Base-by-base conservation (phyloP, 2,797 vertebrate genomes). In the Tragelaphus eurycerus region DNA sequence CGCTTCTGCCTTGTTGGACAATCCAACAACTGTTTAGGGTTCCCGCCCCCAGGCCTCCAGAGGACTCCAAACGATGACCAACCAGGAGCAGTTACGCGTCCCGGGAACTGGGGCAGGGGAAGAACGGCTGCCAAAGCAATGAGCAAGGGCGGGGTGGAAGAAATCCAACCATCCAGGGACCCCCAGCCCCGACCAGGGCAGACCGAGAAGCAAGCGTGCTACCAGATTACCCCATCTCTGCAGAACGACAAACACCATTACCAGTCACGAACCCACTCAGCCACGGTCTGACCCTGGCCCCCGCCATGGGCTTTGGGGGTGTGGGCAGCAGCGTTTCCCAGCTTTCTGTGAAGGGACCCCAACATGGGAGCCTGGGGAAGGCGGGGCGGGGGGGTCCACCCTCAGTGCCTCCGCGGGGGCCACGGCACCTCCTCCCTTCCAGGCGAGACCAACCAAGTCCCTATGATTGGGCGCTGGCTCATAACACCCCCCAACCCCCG, bases 391-490 rank as follows among this genome's bases (percentile, higher is more conserved):
- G 14, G 1, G 25, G 84, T 34, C 54, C 52, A 46, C 48, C 55
- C 43, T 52, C 60, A 71, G 78, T 21, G 50, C 64, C 79, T 93
- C 86, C 12, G 1, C 8, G 48, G 57, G 57, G 74, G 29, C 76
- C 57, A 27, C n/a, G 55, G 74, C 27, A 38, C 25, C 27, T 57
- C 59, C 91, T 50, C 19, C 46, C 60, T 90, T 59, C 64, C 34
- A 23, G 71, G 21, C 27, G 71, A 93, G 93, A 67, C 38, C 91
- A 92, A 84, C 17, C 46, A 46, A 90, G 48, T 48, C 48, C 48
- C 78, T 79, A 38, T 2, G 74, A 54, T 14, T 27, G 1, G 25
- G 25, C 4, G 12, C 48, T 21, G 93, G 91, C 86, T 82, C 57
- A n/a, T 78, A 55, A 93, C 60, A 62, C 0, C 21, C 27, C 59